Conservation (phyloP, 2,888 invertebrate genomes). For the Drosophila borborema region DNA sequence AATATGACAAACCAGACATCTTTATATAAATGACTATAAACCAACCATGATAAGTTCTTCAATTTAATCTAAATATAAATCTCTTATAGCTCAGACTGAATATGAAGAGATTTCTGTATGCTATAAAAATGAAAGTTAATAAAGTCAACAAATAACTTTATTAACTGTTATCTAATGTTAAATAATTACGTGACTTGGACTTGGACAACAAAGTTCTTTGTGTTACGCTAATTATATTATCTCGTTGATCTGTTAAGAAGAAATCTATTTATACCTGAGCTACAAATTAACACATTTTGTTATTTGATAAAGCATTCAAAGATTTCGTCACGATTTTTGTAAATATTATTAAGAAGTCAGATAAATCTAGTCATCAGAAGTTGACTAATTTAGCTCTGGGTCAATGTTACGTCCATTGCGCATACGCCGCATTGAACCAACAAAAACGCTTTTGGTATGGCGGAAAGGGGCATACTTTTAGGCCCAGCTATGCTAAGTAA, state of each 20-base stretch:
- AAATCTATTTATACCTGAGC: not conserved
- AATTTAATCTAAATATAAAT: not conserved
- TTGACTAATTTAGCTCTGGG: slow-evolving; percentile 22
- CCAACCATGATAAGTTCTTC: not conserved
- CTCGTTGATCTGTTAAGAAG: not conserved
- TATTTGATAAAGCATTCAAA: not conserved
- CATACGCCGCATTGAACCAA: slow-evolving; percentile 42
- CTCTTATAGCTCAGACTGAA: not conserved
- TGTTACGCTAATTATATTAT: not conserved
- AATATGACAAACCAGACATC: not conserved
- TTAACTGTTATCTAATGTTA: not conserved
- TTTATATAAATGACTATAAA: not conserved
- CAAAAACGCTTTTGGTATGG: not conserved
- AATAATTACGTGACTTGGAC: not conserved
- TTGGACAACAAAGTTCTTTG: not conserved
- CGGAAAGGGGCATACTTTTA: slow-evolving; percentile 66
- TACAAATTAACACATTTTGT: not conserved
- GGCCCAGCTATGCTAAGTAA: slow-evolving; percentile 61
- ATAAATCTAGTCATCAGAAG: slow-evolving; percentile 3
- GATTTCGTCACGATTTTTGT: not conserved
- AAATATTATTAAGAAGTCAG: slow-evolving; percentile 12
- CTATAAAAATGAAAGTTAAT: not conserved
- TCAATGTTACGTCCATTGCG: slow-evolving; percentile 47
- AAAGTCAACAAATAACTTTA: not conserved
- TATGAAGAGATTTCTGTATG: not conserved